phyloP scores from a whole-genome alignment of 2,888 invertebrate genomes.

The Dicyrtomina minuta region DNA sequence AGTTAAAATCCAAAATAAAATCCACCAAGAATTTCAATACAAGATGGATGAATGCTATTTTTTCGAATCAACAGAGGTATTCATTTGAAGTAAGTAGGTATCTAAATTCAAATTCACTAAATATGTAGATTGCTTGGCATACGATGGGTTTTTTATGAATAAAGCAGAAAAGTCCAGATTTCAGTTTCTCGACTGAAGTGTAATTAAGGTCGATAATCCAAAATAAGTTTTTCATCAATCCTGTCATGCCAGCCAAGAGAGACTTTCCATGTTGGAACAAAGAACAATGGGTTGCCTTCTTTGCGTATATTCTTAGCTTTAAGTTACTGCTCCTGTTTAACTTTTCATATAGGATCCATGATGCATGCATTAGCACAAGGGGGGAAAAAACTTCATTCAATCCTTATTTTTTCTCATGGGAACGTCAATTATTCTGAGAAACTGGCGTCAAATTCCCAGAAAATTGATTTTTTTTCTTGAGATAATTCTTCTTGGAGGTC shows the following conservation, averaged over 20 bases:
- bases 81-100: too few relatives aligned
- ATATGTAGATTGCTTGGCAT: too few relatives aligned
- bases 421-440: slow-evolving; percentile 52
- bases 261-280: not conserved
- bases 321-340: not conserved
- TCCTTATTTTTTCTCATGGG: slow-evolving; percentile 42
- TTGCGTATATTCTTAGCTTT: slow-evolving; percentile 15
- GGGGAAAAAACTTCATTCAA: slow-evolving; percentile 29
- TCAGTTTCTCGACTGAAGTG: too few relatives aligned
- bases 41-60: too few relatives aligned
- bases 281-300: slow-evolving; percentile 4
- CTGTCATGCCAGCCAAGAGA: slow-evolving; percentile 6
- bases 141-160: too few relatives aligned
- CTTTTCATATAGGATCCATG: not conserved
- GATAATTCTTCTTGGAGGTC: slow-evolving; percentile 32
- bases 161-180: too few relatives aligned
- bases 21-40: too few relatives aligned
- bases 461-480: slow-evolving; percentile 37
- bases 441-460: slow-evolving; percentile 52
- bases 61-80: too few relatives aligned
- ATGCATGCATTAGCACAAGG: too few relatives aligned
- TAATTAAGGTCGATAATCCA: not conserved
- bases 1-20: too few relatives aligned
- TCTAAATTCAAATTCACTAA: too few relatives aligned
- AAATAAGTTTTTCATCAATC: slow-evolving; percentile 10